Conservation (phyloP, 2,113 vertebrate species). For the Gopherus evgoodei region DNA sequence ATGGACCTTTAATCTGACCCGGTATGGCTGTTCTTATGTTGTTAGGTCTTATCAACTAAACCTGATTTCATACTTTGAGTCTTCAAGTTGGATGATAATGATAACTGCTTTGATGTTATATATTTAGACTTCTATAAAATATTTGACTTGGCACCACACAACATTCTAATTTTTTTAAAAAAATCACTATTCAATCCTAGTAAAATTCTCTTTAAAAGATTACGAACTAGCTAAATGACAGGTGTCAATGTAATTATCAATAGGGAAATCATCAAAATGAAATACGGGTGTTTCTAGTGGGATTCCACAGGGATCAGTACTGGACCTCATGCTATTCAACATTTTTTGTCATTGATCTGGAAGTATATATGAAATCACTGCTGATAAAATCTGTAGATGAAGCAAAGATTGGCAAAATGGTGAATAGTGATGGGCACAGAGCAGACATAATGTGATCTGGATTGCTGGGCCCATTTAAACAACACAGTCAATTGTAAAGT, state of each 20-base stretch:
- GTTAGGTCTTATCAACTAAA: neutral
- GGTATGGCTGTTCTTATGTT: no score
- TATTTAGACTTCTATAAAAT: neutral
- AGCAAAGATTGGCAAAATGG: neutral
- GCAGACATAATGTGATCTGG: neutral
- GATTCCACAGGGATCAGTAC: neutral
- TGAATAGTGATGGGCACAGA: neutral
- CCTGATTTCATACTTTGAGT: neutral
- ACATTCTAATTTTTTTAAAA: neutral
- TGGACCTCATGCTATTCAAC: neutral
- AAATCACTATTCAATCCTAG: neutral
- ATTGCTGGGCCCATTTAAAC: neutral
- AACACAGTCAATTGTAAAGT: neutral
- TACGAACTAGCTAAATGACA: neutral
- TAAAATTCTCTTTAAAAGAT: neutral
- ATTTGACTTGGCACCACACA: neutral
- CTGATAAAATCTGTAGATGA: neutral
- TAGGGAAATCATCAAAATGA: neutral
- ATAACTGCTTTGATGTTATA: neutral
- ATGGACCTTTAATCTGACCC: no score
- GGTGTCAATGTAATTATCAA: neutral
- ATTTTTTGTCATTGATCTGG: neutral
- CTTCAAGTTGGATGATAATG: neutral
- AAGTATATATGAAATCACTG: neutral
- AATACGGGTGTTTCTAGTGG: neutral